Percentiles rank a stretch among this genome's conserved stretches.
Conservation (phyloP, 2,113 vertebrate species). For the Anguilla rostrata region DNA sequence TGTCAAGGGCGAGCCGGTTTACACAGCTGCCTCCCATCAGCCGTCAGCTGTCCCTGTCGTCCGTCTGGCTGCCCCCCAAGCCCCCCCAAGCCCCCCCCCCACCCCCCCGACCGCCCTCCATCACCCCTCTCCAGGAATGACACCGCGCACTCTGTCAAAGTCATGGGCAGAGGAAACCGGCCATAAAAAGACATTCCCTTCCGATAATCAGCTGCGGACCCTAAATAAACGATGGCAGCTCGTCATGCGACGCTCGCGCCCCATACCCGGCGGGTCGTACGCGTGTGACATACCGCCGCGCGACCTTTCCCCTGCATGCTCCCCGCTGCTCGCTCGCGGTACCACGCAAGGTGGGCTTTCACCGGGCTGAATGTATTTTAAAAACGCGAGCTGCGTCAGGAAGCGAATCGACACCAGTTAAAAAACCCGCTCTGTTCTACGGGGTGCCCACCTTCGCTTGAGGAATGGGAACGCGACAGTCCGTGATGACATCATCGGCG, state of each 20-base stretch:
- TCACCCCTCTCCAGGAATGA: neutral
- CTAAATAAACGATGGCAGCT: neutral
- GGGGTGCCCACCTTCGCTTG: neutral
- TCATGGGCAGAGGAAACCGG: neutral
- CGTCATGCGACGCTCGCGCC: neutral
- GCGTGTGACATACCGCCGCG: neutral
- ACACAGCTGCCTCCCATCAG: slow-evolving; percentile 20
- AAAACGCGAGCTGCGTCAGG: no score
- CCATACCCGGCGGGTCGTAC: neutral
- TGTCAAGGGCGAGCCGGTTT: neutral
- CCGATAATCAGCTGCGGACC: slow-evolving; percentile 16
- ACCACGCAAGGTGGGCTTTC: neutral
- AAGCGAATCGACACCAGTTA: neutral
- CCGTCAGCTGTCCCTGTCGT: neutral
- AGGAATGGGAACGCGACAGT: neutral
- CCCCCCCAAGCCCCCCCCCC: neutral
- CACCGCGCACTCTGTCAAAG: neutral
- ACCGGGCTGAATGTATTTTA: no score
- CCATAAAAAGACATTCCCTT: slow-evolving; percentile 5
- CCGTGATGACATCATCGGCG: neutral
- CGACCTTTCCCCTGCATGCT: neutral
- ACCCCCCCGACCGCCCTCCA: neutral
- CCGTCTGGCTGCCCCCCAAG: slow-evolving; percentile 9
- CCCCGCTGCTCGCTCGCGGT: neutral
- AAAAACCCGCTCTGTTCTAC: no score